Conservation (phyloP, 2,797 vertebrate species). For the Dipus sagitta region DNA sequence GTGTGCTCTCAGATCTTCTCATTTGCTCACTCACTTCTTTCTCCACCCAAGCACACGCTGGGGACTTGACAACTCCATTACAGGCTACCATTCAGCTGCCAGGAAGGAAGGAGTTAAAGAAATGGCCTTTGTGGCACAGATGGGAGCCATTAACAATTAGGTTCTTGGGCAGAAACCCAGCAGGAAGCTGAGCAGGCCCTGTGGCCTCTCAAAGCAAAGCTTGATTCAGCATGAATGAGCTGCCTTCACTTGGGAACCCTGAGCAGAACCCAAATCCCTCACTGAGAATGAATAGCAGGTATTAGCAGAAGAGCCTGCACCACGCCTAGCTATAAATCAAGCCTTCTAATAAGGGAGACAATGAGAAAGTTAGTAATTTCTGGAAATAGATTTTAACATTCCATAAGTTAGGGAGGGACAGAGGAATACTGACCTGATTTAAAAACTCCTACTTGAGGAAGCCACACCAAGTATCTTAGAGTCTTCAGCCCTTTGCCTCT, state of each 20-base stretch:
- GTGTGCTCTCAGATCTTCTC: not conserved
- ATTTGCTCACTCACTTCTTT: not conserved
- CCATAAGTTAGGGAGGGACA: not conserved
- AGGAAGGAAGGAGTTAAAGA: slow-evolving; percentile 77
- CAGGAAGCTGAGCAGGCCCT: slow-evolving; percentile 73
- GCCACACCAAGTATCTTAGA: not conserved
- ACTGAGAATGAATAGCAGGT: slow-evolving; percentile 64
- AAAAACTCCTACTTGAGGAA: slow-evolving; percentile 26
- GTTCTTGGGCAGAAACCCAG: slow-evolving; percentile 79
- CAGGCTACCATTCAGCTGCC: slow-evolving; percentile 4
- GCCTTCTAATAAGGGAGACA: slow-evolving; percentile 56
- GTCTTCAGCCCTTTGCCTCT: not conserved
- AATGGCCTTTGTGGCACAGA: slow-evolving; percentile 71
- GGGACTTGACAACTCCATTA: not conserved
- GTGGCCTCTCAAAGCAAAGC: slow-evolving; percentile 66
- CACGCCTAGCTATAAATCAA: slow-evolving; percentile 58
- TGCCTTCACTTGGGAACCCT: slow-evolving; percentile 63
- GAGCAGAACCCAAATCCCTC: slow-evolving; percentile 60
- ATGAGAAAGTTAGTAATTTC: slow-evolving; percentile 64
- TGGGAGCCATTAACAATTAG: slow-evolving; percentile 84
- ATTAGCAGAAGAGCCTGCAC: slow-evolving; percentile 48
- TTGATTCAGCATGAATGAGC: slow-evolving; percentile 70
- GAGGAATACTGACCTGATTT: slow-evolving; percentile 34
- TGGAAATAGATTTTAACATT: slow-evolving; percentile 59
- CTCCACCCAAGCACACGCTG: not conserved